Conservation (phyloP, 2,888 invertebrate genomes). For the Penaeus monodon region DNA sequence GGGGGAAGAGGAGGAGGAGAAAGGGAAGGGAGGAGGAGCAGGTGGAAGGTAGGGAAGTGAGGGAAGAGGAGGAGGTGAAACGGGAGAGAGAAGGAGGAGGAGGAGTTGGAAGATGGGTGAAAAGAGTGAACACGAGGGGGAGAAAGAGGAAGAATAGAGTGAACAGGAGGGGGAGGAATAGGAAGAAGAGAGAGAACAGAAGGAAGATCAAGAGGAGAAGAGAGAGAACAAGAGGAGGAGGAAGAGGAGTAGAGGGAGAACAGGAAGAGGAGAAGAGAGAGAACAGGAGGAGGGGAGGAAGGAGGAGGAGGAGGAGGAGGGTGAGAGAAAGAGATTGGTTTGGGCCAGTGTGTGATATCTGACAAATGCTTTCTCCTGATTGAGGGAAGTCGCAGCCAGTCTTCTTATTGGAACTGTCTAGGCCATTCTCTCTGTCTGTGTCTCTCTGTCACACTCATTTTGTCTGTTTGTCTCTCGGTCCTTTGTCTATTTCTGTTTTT, state of each 20-base stretch:
- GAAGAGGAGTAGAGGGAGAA: not conserved
- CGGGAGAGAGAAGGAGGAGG: not conserved
- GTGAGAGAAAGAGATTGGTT: constrained; percentile 10
- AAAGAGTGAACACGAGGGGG: too few species aligned
- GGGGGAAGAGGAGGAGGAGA: not conserved
- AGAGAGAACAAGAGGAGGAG: not conserved
- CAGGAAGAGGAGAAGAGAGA: not conserved
- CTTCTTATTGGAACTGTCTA: constrained; percentile 9
- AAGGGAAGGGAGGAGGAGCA: not conserved
- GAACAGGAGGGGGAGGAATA: constrained; percentile 1
- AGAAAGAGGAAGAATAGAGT: constrained; percentile 8
- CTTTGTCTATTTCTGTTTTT: too few species aligned
- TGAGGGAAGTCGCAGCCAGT: constrained; percentile 28
- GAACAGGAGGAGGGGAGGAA: not conserved
- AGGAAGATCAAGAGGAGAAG: not conserved
- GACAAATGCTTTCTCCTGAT: constrained; percentile 46
- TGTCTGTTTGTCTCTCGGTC: too few species aligned
- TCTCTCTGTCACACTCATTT: not conserved
- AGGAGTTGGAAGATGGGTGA: not conserved
- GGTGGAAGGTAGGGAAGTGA: not conserved
- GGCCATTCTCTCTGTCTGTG: not conserved
- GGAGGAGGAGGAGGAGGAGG: not conserved
- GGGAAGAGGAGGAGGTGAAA: not conserved
- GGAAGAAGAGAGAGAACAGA: not conserved
- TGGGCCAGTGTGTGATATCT: constrained; percentile 32